Percentiles rank a stretch among this genome's conserved stretches.
phyloP scores from a whole-genome alignment of 2,888 invertebrate genomes.

The Drosophila helvetica region DNA sequence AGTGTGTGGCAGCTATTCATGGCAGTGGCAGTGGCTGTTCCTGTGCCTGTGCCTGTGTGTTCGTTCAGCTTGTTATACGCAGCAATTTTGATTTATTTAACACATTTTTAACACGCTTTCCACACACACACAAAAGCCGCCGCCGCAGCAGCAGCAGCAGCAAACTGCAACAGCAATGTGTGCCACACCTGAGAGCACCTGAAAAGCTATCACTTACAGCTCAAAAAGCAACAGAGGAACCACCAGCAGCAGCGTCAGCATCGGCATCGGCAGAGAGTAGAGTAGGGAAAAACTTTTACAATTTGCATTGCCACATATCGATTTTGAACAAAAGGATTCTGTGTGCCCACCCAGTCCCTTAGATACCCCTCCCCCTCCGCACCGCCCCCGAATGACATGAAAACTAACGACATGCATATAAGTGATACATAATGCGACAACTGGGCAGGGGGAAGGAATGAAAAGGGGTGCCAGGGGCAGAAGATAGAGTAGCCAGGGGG shows the following conservation, averaged over 20 bases:
- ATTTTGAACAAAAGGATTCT: constrained; percentile 63
- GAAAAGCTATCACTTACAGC: constrained; percentile 73
- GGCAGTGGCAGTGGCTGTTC: background rate
- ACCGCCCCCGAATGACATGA: constrained; percentile 62
- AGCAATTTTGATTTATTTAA: constrained; percentile 64
- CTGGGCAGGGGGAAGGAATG: background rate
- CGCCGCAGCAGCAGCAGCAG: constrained; percentile 18
- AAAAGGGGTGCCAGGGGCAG: background rate
- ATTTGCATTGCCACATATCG: constrained; percentile 63
- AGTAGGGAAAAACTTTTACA: constrained; percentile 49
- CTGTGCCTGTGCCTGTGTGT: constrained; percentile 2
- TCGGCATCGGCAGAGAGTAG: constrained; percentile 1
- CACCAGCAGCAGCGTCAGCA: background rate
- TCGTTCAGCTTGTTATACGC: constrained; percentile 44
- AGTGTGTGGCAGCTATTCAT: background rate
- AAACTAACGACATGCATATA: constrained; percentile 77
- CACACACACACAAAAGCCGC: constrained; percentile 27
- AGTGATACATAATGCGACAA: constrained; percentile 63
- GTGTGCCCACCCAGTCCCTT: constrained; percentile 1
- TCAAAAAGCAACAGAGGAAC: constrained; percentile 59
- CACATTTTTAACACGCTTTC: constrained; percentile 57
- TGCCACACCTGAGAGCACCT: constrained; percentile 48
- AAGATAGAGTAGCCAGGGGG: background rate
- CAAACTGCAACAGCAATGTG: constrained; percentile 19
- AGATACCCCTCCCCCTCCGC: constrained; percentile 7